A percentile compares a stretch with the other conserved stretches of the same genome.
These are phyloP conservation scores for Pachyramphus minor DNA, from an alignment of 2,113 vertebrate genomes.

Conservation along the genomic window DNA sequence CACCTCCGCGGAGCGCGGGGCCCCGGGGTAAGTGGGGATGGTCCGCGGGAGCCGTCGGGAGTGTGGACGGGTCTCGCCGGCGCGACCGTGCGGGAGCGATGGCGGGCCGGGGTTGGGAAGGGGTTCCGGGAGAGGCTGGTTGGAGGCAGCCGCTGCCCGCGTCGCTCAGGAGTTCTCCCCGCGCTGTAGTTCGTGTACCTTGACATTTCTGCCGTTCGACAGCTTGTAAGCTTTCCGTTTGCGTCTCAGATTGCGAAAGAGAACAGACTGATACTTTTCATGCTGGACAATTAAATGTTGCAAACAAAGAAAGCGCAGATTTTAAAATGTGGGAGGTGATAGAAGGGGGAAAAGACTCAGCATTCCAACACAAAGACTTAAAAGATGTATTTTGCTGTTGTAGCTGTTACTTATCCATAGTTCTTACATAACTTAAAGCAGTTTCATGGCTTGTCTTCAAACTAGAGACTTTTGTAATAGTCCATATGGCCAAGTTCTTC, in stretches of 20 bases:
- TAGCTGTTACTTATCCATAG: neutral
- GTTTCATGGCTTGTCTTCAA: neutral
- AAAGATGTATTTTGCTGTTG: neutral
- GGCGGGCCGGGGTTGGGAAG: neutral
- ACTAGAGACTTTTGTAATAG: neutral
- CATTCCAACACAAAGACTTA: neutral
- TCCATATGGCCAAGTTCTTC: neutral
- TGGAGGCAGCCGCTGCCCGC: neutral
- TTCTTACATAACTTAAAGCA: neutral
- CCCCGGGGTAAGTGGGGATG: neutral
- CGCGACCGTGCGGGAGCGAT: neutral
- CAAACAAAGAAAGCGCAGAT: neutral
- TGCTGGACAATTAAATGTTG: neutral
- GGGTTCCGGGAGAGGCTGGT: neutral
- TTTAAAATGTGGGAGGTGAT: neutral
- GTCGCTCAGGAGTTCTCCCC: neutral
- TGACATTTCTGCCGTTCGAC: neutral
- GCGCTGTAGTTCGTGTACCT: neutral
- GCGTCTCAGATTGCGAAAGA: neutral
- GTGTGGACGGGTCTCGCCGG: neutral
- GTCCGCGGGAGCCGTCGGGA: neutral
- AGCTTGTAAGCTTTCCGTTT: neutral
- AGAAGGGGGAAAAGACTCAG: neutral
- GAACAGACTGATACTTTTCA: neutral
- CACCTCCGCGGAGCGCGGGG: neutral